These are phyloP conservation scores for Temnothorax ravouxi DNA, from an alignment of 2,888 invertebrate species.

Conservation along the genomic window DNA sequence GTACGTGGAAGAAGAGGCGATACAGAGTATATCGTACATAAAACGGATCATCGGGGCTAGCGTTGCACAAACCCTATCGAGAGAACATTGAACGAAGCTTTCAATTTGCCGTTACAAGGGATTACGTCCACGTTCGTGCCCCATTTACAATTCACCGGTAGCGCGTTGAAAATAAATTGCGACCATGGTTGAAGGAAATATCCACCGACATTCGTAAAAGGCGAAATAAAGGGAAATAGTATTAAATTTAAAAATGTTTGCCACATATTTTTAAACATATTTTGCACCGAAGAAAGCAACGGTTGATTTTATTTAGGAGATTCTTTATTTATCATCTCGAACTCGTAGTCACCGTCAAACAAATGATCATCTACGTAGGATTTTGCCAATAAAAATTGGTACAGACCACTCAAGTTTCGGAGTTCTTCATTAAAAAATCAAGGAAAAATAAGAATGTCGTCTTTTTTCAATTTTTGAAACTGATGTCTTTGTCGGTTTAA, in stretches of 20 bases:
- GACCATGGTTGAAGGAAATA: slow-evolving; percentile 27
- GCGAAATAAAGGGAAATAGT: slow-evolving; percentile 30
- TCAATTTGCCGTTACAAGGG: slow-evolving; percentile 67
- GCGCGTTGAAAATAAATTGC: slow-evolving; percentile 48
- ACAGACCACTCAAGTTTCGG: no score
- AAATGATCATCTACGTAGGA: no score
- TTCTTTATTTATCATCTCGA: no score
- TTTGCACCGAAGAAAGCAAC: no score
- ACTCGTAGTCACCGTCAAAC: no score
- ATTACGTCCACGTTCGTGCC: slow-evolving; percentile 61
- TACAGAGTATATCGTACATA: slow-evolving; percentile 59
- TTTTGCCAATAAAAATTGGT: no score
- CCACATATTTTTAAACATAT: not conserved
- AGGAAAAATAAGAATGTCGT: no score
- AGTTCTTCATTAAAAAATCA: no score
- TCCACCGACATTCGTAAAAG: not conserved
- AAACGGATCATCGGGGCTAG: slow-evolving; percentile 62
- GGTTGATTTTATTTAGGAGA: no score
- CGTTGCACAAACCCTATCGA: slow-evolving; percentile 56
- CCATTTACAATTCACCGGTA: slow-evolving; percentile 33
- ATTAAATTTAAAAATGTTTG: slow-evolving; percentile 26
- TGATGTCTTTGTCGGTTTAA: no score
- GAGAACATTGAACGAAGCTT: slow-evolving; percentile 63
- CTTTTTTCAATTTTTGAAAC: no score
- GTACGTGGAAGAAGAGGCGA: slow-evolving; percentile 12